A percentile compares a stretch with the other conserved stretches of the same genome.
Evolutionary conservation across 2,797 vertebrate genomes (phyloP).

Genomic region (Sebastolobus alascanus): DNA sequence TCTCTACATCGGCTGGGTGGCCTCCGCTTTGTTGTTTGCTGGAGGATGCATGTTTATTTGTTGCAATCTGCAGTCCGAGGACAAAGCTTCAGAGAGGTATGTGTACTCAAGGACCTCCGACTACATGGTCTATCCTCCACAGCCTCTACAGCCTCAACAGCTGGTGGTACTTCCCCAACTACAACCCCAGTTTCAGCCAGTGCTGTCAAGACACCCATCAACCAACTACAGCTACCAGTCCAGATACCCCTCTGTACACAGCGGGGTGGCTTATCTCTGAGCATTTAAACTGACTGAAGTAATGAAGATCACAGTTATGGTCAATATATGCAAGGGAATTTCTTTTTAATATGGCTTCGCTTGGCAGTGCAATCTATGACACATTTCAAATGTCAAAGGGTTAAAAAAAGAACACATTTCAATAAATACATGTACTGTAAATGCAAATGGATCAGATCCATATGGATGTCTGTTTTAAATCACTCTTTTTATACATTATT

Average conservation of each 20-base stretch:
- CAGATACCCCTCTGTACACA: slow-evolving; percentile 80
- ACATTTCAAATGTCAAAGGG: slow-evolving; percentile 37
- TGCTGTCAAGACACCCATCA: slow-evolving; percentile 77
- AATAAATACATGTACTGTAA: slow-evolving; percentile 6
- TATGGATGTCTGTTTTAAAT: not conserved
- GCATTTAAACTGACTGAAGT: slow-evolving; percentile 27
- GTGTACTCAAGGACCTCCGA: slow-evolving; percentile 73
- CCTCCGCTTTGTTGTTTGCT: slow-evolving; percentile 81
- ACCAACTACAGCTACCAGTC: slow-evolving; percentile 74
- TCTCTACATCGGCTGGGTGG: slow-evolving; percentile 94
- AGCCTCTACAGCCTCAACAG: slow-evolving; percentile 74
- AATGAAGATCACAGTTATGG: slow-evolving; percentile 11
- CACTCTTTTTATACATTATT: not conserved
- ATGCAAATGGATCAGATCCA: not conserved
- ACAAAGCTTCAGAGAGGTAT: slow-evolving; percentile 66
- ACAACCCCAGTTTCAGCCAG: slow-evolving; percentile 63
- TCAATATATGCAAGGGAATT: not conserved
- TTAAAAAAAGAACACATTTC: slow-evolving; percentile 3
- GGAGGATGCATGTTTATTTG: slow-evolving; percentile 89
- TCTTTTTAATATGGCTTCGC: not conserved
- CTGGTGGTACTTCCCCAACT: slow-evolving; percentile 68
- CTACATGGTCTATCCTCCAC: slow-evolving; percentile 77
- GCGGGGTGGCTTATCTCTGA: slow-evolving; percentile 84
- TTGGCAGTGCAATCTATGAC: not conserved
- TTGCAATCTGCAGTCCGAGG: slow-evolving; percentile 74